A percentile compares a stretch with the other conserved stretches of the same genome.
Conservation (phyloP, 2,113 vertebrate genomes). For the Poecile atricapillus region DNA sequence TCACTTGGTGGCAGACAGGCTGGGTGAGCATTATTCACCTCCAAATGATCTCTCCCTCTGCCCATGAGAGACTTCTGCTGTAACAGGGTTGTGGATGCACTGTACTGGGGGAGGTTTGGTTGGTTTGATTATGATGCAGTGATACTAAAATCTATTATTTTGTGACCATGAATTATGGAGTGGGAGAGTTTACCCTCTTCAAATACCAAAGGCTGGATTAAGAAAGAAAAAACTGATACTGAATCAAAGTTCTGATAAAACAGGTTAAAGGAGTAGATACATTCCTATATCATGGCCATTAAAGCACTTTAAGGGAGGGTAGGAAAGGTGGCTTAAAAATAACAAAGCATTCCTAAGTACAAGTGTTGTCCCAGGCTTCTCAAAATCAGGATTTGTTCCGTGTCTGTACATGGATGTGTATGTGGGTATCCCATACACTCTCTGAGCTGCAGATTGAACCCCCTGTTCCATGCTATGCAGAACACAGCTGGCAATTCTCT, state of each 20-base stretch:
- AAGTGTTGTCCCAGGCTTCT: not conserved
- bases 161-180: not conserved
- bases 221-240: not conserved
- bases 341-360: not conserved
- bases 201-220: not conserved
- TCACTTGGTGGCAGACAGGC: not conserved
- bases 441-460: not conserved
- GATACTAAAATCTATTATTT: not conserved
- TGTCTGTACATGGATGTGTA: not conserved
- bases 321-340: not conserved
- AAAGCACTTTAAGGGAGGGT: not conserved
- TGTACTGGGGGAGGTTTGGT: no score
- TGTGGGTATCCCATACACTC: not conserved
- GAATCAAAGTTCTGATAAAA: not conserved
- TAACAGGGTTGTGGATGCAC: not conserved
- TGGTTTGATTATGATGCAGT: not conserved
- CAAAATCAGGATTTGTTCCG: not conserved
- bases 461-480: not conserved
- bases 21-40: not conserved
- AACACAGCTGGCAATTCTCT: not conserved
- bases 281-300: not conserved
- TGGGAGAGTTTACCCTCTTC: not conserved
- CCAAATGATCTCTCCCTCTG: not conserved
- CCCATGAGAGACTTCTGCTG: not conserved
- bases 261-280: not conserved